Evolutionary conservation across 2,113 vertebrate species (phyloP).

Genomic region (Pedionomus torquatus): DNA sequence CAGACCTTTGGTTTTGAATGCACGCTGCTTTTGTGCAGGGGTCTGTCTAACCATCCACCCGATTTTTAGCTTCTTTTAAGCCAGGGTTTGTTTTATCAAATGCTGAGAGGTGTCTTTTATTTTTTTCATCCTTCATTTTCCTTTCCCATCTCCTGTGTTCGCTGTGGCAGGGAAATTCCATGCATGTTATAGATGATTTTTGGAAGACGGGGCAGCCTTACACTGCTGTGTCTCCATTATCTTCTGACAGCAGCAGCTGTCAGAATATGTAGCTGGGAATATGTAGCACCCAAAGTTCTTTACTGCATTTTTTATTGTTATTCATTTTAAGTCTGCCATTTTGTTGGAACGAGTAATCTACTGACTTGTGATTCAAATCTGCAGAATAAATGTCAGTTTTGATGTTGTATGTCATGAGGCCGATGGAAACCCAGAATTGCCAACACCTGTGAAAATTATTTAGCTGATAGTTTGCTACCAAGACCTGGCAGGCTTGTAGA

Average conservation of each 20-base stretch:
- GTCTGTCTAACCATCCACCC: neutral
- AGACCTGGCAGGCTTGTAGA: neutral
- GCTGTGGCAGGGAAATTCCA: neutral
- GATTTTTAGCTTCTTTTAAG: neutral
- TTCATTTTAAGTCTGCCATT: neutral
- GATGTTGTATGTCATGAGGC: fast-evolving
- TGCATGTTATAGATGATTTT: neutral
- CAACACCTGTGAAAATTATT: neutral
- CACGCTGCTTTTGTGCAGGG: neutral
- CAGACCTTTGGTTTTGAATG: neutral
- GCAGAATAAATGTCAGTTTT: neutral
- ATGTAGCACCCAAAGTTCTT: neutral
- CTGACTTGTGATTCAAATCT: neutral
- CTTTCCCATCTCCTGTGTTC: neutral
- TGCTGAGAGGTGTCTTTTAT: neutral
- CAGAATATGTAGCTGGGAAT: too few species aligned
- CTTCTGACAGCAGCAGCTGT: neutral
- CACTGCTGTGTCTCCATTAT: neutral
- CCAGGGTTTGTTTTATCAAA: neutral
- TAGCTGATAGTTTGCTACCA: neutral
- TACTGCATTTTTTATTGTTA: neutral
- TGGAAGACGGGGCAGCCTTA: neutral
- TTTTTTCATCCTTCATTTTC: neutral
- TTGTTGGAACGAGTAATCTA: neutral
- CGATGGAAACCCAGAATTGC: neutral